A percentile compares a stretch with the other conserved stretches of the same genome.
Conservation (phyloP, 2,113 vertebrate genomes). For the Malaclemys terrapin region DNA sequence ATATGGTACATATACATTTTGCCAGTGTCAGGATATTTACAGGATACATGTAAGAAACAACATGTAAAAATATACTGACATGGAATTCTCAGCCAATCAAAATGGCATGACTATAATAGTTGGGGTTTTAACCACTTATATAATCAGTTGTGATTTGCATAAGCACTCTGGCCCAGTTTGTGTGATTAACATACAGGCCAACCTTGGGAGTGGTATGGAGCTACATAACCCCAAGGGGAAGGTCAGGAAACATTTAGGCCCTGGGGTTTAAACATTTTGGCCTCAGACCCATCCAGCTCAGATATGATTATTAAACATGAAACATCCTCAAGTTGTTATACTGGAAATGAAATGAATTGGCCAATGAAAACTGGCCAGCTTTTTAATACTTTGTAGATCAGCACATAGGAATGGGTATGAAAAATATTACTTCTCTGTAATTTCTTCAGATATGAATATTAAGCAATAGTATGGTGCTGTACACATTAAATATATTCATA, state of each 20-base stretch:
- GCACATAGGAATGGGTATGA: neutral
- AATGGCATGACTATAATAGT: neutral
- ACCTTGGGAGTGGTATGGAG: neutral
- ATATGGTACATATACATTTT: neutral
- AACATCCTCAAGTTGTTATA: neutral
- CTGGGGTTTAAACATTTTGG: neutral
- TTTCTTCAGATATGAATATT: neutral
- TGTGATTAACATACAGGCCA: neutral
- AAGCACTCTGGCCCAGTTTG: neutral
- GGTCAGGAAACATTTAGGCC: neutral
- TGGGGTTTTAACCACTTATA: neutral
- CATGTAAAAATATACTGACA: neutral
- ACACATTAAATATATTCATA: neutral
- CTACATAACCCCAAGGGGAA: neutral
- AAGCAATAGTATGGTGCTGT: neutral
- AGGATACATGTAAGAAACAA: neutral
- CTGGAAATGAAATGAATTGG: neutral
- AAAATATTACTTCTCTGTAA: neutral
- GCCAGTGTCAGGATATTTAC: neutral
- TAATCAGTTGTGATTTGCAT: neutral
- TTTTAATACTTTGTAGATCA: neutral
- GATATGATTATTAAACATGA: neutral
- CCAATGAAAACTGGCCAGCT: neutral
- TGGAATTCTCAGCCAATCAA: neutral
- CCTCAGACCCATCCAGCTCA: neutral